Base-by-base conservation (phyloP, 2,888 invertebrate species). In the Phorcus lineatus region DNA sequence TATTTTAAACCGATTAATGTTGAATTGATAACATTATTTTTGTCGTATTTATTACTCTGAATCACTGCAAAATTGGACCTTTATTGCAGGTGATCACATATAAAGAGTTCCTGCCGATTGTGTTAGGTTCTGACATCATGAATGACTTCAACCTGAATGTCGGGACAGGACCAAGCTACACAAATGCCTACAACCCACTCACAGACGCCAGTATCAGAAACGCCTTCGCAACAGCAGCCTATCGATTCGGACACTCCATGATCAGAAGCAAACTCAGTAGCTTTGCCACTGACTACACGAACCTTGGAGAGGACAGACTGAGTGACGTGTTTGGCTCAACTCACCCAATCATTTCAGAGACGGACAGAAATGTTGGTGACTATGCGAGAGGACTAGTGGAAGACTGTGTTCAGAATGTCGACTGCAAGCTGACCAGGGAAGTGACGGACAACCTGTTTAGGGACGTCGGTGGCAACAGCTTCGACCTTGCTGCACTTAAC, bases 401-500 rank as follows among this genome's bases (percentile, higher is more conserved):
- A 7, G 70, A 70, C 40, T 40, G 40, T 36, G 70, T 36, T 16
- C 70, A 70, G 70, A 31, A 19, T 17, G 70, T 70, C 4, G 70
- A 70, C 70, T 11, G 40, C 40, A 70, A 70, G n/a, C 16, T 70
- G 17, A n/a, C 70, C 17, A 28, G 2, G 16, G 36, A 70, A 36
- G 70, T 70, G 70, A 40, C 36, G 17, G 36, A 70, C 40, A 96
- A 97, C 87, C 94, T 99, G 0, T 97, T 97, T 93, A 95, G 96
- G 89, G 78, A 84, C 62, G 78, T 82, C 0, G 80, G 40, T 31
- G 82, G 82, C 0, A 40, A 78, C 9, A 81, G 77, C 31, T 94
- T 97, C 78, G 97, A 97, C 94, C 94, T 97, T 89, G 96, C 97
- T 0, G 96, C 97, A 0, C 94, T 97, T 82, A 97, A 97, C 93